Evolutionary conservation across 2,797 vertebrate genomes (phyloP), one percentile per base, ranked within the genome.

Genomic region (Babyrousa celebensis): DNA sequence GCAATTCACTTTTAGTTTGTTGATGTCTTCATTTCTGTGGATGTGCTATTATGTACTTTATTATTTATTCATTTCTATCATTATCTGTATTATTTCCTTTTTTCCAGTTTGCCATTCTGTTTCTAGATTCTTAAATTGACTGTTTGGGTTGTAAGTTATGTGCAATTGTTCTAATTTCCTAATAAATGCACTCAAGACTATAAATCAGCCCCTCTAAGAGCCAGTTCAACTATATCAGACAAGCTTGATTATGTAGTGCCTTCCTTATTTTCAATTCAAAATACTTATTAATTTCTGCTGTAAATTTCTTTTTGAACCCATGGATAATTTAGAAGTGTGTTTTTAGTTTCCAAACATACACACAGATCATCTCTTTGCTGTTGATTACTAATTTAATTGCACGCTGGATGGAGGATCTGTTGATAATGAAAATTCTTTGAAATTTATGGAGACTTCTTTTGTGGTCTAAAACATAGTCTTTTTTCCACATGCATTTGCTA

Each of bases 371-470:
- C 52, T 92, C 74, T 88, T 91, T 91, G 68, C 65, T 65, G 90
- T 65, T 82, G 27, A 68, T 70, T 72, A 48, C 94, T 90, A 89
- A 96, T 96, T 90, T 96, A 88, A 85, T 79, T 85, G 77, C 48
- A 36, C 54, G 40, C 67, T 29, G 36, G 29, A 75, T 43, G 86
- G 52, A 79, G 63, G 89, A 48, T 18, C 29, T 85, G 18, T 96
- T n/a, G 27, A 48, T 54, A 77, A 87, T 20, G 63, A 94, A 82
- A 18, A 7, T 29, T 85, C 20, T 87, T 85, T 82, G 88, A 29
- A 80, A 88, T 88, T 92, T 25, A 82, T 29, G 63, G 68, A 83
- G 60, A 83, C 54, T 80, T 92, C 58, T 52, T 96, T 88, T 80
- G 20, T 48, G 9, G 4, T 74, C 62, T 87, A 87, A 29, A 27